Percentiles rank a stretch among this genome's conserved stretches.
Conservation (phyloP, 2,888 invertebrate genomes). For the Diaperis boleti region DNA sequence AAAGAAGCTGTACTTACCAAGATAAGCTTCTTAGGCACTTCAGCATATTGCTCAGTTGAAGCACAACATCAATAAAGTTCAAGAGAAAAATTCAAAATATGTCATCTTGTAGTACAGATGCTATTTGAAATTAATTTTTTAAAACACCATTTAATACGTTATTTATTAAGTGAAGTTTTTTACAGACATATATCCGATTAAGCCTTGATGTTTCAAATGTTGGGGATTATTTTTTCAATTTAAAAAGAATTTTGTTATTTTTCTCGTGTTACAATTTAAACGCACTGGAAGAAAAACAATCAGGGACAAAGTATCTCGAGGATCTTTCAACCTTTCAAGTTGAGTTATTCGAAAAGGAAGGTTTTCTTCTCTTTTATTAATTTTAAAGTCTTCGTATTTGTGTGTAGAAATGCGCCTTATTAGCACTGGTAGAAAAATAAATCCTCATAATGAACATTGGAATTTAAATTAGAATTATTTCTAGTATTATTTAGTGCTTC, state of each 20-base stretch:
- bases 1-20: no score
- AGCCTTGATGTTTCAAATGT: background rate
- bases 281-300: constrained; percentile 13
- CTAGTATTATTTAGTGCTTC: background rate
- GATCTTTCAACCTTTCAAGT: constrained; percentile 29
- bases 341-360: constrained; percentile 24
- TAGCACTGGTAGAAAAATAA: background rate
- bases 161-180: no score
- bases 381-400: constrained; percentile 30
- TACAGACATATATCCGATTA: background rate
- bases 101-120: no score
- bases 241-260: constrained; percentile 23
- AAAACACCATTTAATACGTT: no score
- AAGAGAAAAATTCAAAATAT: no score
- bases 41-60: no score
- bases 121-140: no score
- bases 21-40: no score
- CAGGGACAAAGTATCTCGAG: constrained; percentile 11
- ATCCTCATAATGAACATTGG: background rate
- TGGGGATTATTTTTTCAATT: constrained; percentile 24
- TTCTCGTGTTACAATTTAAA: constrained; percentile 22
- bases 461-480: background rate
- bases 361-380: constrained; percentile 34
- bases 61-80: no score
- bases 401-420: constrained; percentile 6